Conservation (phyloP, 1,140 invertebrate species). For the Drosophila pectinifera region DNA sequence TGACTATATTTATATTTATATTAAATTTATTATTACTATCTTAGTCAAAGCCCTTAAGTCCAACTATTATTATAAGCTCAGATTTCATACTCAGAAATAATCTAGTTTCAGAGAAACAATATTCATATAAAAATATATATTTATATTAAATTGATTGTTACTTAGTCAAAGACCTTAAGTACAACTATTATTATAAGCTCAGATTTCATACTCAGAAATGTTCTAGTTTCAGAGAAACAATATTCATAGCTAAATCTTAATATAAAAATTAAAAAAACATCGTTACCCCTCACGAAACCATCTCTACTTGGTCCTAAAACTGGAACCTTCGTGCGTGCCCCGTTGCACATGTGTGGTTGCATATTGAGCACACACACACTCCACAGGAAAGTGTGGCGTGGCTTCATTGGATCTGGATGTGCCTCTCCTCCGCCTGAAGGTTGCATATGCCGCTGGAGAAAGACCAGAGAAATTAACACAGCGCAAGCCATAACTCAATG, state of each 20-base stretch:
- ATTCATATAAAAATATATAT: no score
- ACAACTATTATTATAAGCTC: no score
- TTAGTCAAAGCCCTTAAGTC: no score
- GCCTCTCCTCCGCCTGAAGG: constrained; percentile 45
- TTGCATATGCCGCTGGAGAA: constrained; percentile 50
- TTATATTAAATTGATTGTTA: no score
- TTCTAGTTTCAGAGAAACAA: no score
- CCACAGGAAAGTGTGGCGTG: constrained; percentile 32
- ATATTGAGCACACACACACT: constrained; percentile 56
- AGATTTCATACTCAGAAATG: no score
- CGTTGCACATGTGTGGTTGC: constrained; percentile 70
- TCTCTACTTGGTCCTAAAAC: constrained; percentile 11
- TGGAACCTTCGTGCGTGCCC: constrained; percentile 45
- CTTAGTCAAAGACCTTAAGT: no score
- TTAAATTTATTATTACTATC: no score
- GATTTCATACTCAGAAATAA: no score
- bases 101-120: no score
- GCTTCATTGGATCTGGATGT: constrained; percentile 24
- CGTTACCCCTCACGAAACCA: constrained; percentile 21
- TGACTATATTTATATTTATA: no score
- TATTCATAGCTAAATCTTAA: neutral
- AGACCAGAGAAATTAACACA: constrained; percentile 39
- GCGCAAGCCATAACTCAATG: constrained; percentile 72
- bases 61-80: no score
- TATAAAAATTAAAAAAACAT: neutral